Percentiles rank a stretch among this genome's conserved stretches.
These are phyloP conservation scores for Simalia tracyae DNA, from an alignment of 2,797 vertebrate genomes.

Conservation along the genomic window DNA sequence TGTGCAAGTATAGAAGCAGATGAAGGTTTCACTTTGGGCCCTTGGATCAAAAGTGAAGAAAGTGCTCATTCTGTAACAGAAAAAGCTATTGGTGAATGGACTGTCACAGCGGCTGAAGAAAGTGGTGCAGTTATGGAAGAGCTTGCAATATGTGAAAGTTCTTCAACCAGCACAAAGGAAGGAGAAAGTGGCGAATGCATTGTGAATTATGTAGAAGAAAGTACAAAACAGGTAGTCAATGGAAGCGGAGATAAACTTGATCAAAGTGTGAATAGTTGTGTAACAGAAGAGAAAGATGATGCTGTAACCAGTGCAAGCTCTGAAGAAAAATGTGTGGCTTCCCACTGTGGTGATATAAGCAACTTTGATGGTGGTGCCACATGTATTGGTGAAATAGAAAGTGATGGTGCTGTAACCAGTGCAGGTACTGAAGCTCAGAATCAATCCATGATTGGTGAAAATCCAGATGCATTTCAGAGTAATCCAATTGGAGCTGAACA, in stretches of 20 bases:
- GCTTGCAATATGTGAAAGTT: slow-evolving; percentile 71
- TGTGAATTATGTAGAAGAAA: slow-evolving; percentile 59
- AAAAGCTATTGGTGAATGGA: slow-evolving; percentile 59
- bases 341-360: slow-evolving; percentile 39
- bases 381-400: slow-evolving; percentile 69
- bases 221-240: slow-evolving; percentile 33
- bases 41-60: slow-evolving; percentile 34
- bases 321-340: slow-evolving; percentile 70
- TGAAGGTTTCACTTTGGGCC: slow-evolving; percentile 63
- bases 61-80: slow-evolving; percentile 15
- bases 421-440: slow-evolving; percentile 73
- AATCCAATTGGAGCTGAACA: slow-evolving; percentile 33
- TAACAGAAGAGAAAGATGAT: slow-evolving; percentile 77
- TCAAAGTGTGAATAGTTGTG: slow-evolving; percentile 53
- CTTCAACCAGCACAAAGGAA: slow-evolving; percentile 73
- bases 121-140: slow-evolving; percentile 69
- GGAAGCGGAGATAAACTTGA: slow-evolving; percentile 39
- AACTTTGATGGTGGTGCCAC: slow-evolving; percentile 57
- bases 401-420: slow-evolving; percentile 77
- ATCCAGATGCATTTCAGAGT: slow-evolving; percentile 55
- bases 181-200: slow-evolving; percentile 65
- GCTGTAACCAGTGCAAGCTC: slow-evolving; percentile 80
- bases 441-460: slow-evolving; percentile 55
- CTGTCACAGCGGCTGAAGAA: slow-evolving; percentile 74
- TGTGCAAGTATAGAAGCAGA: slow-evolving; percentile 77